Evolutionary conservation across 2,797 vertebrate genomes (phyloP).

Genomic region (Halcyon leucocephala): DNA sequence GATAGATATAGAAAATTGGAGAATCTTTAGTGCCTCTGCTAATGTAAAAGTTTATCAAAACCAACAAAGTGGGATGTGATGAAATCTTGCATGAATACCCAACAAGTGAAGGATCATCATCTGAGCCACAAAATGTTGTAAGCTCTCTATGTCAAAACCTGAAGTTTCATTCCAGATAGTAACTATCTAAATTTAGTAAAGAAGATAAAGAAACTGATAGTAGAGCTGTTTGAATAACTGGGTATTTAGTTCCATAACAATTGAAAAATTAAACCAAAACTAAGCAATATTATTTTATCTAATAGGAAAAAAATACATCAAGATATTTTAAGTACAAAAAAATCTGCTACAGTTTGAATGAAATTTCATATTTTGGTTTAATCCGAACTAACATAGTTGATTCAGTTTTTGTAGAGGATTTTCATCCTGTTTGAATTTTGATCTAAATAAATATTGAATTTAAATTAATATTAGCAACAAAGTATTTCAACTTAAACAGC

Average conservation of each 20-base stretch:
- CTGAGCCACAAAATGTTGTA: neutral
- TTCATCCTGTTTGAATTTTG: neutral
- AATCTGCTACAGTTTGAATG: accelerated
- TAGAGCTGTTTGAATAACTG: neutral
- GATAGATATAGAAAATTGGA: neutral
- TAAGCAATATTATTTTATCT: neutral
- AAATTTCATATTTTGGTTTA: neutral
- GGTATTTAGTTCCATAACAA: accelerated
- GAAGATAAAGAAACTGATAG: neutral
- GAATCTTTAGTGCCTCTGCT: neutral
- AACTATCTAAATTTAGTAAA: neutral
- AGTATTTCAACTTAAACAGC: neutral
- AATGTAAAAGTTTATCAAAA: neutral
- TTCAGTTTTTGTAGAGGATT: neutral
- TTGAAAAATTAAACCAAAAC: neutral
- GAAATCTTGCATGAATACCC: neutral
- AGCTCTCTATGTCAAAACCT: neutral
- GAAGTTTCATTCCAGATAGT: neutral
- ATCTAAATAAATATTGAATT: neutral
- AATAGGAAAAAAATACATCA: neutral
- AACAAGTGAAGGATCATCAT: neutral
- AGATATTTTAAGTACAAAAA: neutral
- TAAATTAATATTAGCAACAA: neutral
- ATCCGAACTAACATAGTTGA: neutral
- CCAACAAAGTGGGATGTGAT: neutral